Conservation (phyloP, 2,797 vertebrate species). For the Pantherophis alleghaniensis region DNA sequence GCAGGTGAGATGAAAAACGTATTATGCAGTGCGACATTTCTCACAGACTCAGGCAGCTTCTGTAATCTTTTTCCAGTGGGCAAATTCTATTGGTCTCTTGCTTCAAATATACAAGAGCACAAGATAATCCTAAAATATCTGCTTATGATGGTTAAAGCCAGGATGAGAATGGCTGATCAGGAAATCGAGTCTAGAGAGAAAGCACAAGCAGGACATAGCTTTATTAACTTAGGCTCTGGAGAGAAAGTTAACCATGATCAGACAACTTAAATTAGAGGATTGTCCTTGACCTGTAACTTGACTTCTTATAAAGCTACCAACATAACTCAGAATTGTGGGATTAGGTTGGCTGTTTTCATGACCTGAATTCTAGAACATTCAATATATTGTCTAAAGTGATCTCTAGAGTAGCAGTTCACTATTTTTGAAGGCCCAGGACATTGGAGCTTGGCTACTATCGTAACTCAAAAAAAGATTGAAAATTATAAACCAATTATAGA, state of each 20-base stretch:
- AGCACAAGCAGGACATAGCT: neutral
- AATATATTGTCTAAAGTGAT: neutral
- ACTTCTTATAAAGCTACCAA: too few relatives aligned
- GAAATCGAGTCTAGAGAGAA: neutral
- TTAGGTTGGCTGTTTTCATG: neutral
- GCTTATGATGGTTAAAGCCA: neutral
- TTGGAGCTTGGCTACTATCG: neutral
- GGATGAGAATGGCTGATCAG: neutral
- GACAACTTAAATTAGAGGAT: neutral
- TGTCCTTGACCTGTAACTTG: neutral
- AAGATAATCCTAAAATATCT: neutral
- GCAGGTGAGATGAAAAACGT: conserved; percentile 14
- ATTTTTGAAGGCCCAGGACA: neutral
- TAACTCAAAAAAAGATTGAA: neutral
- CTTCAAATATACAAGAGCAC: neutral
- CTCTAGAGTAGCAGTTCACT: neutral
- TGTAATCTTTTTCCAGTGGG: neutral
- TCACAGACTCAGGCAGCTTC: neutral
- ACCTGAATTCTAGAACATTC: neutral
- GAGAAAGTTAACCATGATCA: neutral
- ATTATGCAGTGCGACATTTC: neutral
- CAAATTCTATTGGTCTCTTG: neutral
- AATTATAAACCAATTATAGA: neutral
- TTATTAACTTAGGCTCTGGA: neutral
- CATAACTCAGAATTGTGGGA: neutral